A percentile compares a stretch with the other conserved stretches of the same genome.
These are phyloP conservation scores for Ochlodes sylvanus DNA, from an alignment of 2,888 invertebrate genomes.

Conservation along the genomic window DNA sequence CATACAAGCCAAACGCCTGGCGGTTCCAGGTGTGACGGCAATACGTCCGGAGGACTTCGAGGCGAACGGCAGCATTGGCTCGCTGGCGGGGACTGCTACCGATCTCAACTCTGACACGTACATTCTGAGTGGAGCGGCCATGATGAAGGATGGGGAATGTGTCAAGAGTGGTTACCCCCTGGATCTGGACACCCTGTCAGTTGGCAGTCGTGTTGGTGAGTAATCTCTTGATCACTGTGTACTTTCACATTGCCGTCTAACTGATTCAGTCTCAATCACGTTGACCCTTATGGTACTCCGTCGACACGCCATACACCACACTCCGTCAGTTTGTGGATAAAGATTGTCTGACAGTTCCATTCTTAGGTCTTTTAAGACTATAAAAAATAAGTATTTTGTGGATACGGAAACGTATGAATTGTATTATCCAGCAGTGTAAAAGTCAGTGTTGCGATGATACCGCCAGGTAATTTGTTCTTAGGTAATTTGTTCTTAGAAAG, in stretches of 20 bases:
- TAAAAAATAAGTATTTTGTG: no score
- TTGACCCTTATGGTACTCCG: no score
- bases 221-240: neutral
- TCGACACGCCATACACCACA: no score
- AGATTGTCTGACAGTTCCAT: no score
- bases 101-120: conserved; percentile 96
- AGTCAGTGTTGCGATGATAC: no score
- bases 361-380: no score
- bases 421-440: no score
- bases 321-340: no score
- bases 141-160: conserved; percentile 95
- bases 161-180: conserved; percentile 93
- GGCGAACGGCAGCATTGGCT: conserved; percentile 62
- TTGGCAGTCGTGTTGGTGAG: conserved; percentile 90
- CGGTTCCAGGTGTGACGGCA: conserved; percentile 90
- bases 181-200: conserved; percentile 92
- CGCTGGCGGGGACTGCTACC: conserved; percentile 92
- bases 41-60: conserved; percentile 96
- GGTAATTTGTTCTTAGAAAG: no score
- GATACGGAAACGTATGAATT: no score
- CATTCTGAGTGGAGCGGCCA: conserved; percentile 95
- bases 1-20: neutral
- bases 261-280: no score
- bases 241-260: neutral
- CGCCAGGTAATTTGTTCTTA: no score